These are phyloP conservation scores for Eulemur mongoz DNA, from an alignment of 2,797 vertebrate genomes.

Conservation along the genomic window DNA sequence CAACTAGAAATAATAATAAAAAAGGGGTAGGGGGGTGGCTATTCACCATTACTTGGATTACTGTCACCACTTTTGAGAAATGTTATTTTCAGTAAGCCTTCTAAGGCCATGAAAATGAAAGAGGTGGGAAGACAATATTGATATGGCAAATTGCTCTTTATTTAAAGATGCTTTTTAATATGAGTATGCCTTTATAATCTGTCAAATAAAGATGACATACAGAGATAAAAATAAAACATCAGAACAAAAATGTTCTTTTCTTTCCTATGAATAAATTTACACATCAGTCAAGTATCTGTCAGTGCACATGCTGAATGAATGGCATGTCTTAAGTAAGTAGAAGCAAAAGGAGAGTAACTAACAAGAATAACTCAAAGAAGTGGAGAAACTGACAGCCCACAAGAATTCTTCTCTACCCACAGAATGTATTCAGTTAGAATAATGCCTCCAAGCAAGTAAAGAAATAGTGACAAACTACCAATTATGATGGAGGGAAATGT, in stretches of 20 bases:
- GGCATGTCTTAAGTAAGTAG: conserved; percentile 83
- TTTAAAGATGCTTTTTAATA: conserved; percentile 84
- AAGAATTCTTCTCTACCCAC: conserved; percentile 72
- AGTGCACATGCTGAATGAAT: conserved; percentile 83
- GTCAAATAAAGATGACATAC: conserved; percentile 83
- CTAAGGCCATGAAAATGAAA: conserved; percentile 65
- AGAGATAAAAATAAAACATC: conserved; percentile 87
- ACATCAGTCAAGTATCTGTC: conserved; percentile 86
- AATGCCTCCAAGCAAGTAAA: conserved; percentile 81
- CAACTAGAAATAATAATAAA: conserved; percentile 40
- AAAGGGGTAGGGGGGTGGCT: not conserved
- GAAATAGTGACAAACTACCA: conserved; percentile 83
- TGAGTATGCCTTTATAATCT: conserved; percentile 82
- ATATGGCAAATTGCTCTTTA: conserved; percentile 85
- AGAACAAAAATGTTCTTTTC: conserved; percentile 86
- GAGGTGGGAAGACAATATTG: conserved; percentile 77
- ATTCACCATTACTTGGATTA: conserved; percentile 57
- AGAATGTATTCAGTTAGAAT: conserved; percentile 80
- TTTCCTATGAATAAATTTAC: conserved; percentile 86
- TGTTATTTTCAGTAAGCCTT: conserved; percentile 61
- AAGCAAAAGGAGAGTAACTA: conserved; percentile 82
- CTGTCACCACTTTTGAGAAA: conserved; percentile 23
- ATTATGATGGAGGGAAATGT: conserved; percentile 76
- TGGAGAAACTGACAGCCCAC: conserved; percentile 80
- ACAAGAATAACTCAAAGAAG: conserved; percentile 80